Percentiles rank a stretch among this genome's conserved stretches.
These are phyloP conservation scores for Orientallactaga sibirica DNA, from an alignment of 2,797 vertebrate species.

Conservation along the genomic window DNA sequence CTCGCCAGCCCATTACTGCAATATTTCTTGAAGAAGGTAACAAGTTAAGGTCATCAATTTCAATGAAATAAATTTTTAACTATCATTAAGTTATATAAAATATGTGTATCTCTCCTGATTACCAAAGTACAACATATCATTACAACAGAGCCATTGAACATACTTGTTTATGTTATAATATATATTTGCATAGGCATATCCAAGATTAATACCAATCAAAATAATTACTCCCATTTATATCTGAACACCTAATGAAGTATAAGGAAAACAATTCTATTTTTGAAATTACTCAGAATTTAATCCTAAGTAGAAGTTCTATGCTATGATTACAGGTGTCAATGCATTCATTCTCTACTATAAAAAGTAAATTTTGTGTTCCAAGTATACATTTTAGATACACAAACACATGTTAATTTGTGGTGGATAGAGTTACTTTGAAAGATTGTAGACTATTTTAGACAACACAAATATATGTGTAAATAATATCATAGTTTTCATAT, in stretches of 20 bases:
- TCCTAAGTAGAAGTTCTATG: background rate
- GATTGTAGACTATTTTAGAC: background rate
- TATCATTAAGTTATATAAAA: conserved; percentile 40
- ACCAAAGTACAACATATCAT: background rate
- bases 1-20: background rate
- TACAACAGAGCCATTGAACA: background rate
- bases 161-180: background rate
- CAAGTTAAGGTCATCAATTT: conserved; percentile 2
- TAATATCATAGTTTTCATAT: conserved; percentile 48
- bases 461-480: conserved; percentile 2
- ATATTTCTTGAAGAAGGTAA: conserved; percentile 18
- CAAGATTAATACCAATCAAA: conserved; percentile 26
- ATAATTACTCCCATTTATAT: background rate
- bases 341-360: conserved; percentile 7
- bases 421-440: background rate
- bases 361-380: conserved; percentile 37
- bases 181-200: background rate
- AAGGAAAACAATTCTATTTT: background rate
- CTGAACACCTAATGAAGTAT: background rate
- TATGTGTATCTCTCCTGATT: conserved; percentile 1
- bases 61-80: background rate
- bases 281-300: conserved; percentile 32
- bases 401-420: conserved; percentile 18
- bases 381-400: conserved; percentile 22
- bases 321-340: background rate